Conservation (phyloP, 1,140 invertebrate genomes). For the Agrilus planipennis region DNA sequence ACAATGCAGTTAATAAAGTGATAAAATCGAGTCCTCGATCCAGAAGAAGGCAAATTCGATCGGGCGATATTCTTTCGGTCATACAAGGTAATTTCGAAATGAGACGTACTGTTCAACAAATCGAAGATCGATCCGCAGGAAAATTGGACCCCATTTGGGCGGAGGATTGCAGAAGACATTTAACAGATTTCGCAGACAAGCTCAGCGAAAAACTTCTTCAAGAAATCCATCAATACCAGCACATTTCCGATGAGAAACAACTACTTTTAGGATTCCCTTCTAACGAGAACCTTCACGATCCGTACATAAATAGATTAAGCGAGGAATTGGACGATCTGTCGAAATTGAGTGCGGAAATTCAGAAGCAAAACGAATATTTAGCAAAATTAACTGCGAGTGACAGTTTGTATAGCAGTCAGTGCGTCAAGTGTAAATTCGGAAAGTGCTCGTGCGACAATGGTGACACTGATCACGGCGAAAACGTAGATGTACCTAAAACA, state of each 20-base stretch:
- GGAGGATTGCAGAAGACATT: conserved; percentile 51
- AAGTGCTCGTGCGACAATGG: conserved; percentile 7
- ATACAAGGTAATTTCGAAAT: conserved; percentile 34
- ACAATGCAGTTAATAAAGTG: conserved; percentile 52
- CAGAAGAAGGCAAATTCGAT: conserved; percentile 41
- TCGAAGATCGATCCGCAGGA: conserved; percentile 34
- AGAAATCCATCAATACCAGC: conserved; percentile 57
- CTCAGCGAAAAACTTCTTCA: conserved; percentile 55
- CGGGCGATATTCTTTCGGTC: conserved; percentile 40
- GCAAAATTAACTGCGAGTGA: conserved; percentile 31
- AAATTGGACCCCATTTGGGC: conserved; percentile 39
- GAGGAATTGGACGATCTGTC: conserved; percentile 43
- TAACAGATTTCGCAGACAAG: conserved; percentile 67
- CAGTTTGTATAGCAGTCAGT: conserved; percentile 11
- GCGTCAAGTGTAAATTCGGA: conserved; percentile 6
- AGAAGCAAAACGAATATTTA: conserved; percentile 36
- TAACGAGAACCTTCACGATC: conserved; percentile 43
- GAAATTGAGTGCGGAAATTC: conserved; percentile 44
- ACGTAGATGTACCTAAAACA: conserved; percentile 4
- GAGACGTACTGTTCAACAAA: conserved; percentile 21
- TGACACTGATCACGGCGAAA: background rate
- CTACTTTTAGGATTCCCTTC: conserved; percentile 15
- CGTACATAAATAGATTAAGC: conserved; percentile 42
- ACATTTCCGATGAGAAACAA: conserved; percentile 19
- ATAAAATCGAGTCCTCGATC: conserved; percentile 40